A percentile compares a stretch with the other conserved stretches of the same genome.
phyloP scores from a whole-genome alignment of 2,888 invertebrate genomes.

The Leptopilina drosophilae region DNA sequence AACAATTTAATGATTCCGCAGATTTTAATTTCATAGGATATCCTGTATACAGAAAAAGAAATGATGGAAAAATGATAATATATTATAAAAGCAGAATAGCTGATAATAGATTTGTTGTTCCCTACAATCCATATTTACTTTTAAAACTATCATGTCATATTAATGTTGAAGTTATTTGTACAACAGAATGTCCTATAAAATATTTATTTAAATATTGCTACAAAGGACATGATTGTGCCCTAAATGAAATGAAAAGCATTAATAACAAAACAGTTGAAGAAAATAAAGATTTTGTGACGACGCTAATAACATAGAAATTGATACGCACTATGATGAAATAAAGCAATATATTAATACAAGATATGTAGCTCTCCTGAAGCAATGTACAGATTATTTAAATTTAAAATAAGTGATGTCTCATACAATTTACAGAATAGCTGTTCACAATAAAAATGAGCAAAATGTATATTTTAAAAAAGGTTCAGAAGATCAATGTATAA shows the following conservation, averaged over 20 bases:
- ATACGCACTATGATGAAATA: no score
- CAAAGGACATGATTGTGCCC: slow-evolving; percentile 18
- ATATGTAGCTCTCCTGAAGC: no score
- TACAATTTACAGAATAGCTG: no score
- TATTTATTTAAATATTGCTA: slow-evolving; percentile 25
- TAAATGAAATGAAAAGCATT: slow-evolving; percentile 16
- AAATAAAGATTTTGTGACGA: not conserved
- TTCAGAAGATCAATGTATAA: slow-evolving; percentile 25
- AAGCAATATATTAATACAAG: no score
- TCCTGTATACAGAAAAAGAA: slow-evolving; percentile 35
- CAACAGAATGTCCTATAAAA: not conserved
- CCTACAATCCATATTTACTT: not conserved
- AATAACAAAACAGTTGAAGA: not conserved
- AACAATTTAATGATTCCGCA: slow-evolving; percentile 17
- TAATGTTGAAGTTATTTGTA: slow-evolving; percentile 28
- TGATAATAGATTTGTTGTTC: slow-evolving; percentile 32
- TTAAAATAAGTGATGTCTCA: no score
- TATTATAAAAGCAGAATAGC: not conserved
- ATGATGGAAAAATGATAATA: slow-evolving; percentile 4
- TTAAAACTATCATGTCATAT: slow-evolving; percentile 21
- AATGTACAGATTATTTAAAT: no score
- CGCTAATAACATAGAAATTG: no score
- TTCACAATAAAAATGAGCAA: no score
- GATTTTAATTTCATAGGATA: slow-evolving; percentile 33
- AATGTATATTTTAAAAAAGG: not conserved